Conservation (phyloP, 2,797 vertebrate species). For the Myotis pilosus region DNA sequence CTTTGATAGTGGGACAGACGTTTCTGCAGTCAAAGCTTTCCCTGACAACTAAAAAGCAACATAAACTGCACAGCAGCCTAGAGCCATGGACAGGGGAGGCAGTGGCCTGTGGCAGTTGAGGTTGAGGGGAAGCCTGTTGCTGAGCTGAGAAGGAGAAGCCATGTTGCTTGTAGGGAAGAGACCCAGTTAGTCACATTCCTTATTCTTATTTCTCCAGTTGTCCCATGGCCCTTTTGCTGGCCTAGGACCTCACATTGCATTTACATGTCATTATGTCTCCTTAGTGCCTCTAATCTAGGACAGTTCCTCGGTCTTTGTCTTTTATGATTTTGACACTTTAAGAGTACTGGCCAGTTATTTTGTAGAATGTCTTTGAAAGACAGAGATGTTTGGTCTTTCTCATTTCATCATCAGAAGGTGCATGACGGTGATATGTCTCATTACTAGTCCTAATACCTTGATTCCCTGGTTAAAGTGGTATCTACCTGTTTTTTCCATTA, state of each 20-base stretch:
- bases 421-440: neutral
- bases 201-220: neutral
- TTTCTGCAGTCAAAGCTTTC: slow-evolving; percentile 98
- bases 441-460: neutral
- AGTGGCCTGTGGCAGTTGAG: no score
- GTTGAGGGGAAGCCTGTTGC: no score
- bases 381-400: neutral
- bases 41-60: slow-evolving; percentile 98
- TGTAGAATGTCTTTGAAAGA: neutral
- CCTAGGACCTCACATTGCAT: neutral
- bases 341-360: neutral
- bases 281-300: neutral
- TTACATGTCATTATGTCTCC: neutral
- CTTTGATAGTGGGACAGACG: slow-evolving; percentile 98
- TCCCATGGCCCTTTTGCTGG: neutral
- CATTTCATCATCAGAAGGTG: neutral
- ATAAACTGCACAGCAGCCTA: slow-evolving; percentile 92
- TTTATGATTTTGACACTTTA: neutral
- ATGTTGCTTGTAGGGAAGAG: no score
- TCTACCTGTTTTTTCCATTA: neutral
- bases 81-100: no score
- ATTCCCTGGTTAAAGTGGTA: neutral
- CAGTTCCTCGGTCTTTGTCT: neutral
- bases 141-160: no score
- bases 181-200: no score